Evolutionary conservation across 2,113 vertebrate genomes (phyloP), one percentile per base, ranked within the genome.

Genomic region (Tetrax tetrax): DNA sequence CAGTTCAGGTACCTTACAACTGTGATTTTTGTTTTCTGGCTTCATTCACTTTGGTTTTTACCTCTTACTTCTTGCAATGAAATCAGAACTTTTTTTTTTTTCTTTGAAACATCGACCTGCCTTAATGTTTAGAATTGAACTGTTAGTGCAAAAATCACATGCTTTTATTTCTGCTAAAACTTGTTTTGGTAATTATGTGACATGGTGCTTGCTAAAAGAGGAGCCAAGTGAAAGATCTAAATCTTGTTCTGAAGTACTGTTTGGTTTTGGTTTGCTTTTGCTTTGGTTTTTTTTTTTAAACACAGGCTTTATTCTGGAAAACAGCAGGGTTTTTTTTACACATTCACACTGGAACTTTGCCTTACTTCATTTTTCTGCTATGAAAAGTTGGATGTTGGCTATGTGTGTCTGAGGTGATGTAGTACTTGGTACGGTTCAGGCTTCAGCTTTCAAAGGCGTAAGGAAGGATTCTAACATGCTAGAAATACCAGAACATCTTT

Each of bases 371-470:
- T 57, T 54, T 43, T 17, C 23, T 41, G 43, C 47, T 71, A 4
- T 0, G 2, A 3, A 14, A 59, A 47, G 54, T 15, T 59, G 38
- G 6, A 6, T n/a, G 10, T 27, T 70, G 28, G 25, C 57, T 63
- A 0, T 35, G 25, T 2, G 0, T 24, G 3, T 53, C n/a, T 72
- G 5, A 11, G 54, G 37, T 64, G 48, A 6, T 12, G 19, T 7
- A 21, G 45, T 33, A 28, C 48, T 78, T 27, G 13, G 13, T 59
- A 12, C 8, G 27, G 28, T 56, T 86, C 21, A 53, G 37, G 22
- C 45, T 14, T 71, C 16, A 7, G 4, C 28, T 69, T 77, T 48
- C 21, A 54, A 66, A 53, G 10, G 31, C 6, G 1, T 21, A 53
- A 54, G 38, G 43, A 65, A 61, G 48, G 45, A n/a, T 84, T 84